Conservation (phyloP, 2,888 invertebrate species). For the Galeopsomyia nigrocyanea region DNA sequence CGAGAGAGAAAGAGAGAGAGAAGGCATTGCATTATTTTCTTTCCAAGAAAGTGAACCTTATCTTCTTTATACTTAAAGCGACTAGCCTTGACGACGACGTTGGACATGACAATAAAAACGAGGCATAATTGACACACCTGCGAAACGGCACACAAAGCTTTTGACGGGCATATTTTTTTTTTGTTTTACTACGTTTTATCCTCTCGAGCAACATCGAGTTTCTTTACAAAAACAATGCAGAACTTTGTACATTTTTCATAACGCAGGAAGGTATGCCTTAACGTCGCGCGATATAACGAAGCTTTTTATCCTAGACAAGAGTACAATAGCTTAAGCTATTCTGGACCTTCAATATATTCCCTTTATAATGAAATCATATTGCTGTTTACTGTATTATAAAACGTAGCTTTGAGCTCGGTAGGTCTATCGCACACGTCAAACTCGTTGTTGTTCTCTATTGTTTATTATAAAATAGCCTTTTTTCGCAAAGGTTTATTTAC, state of each 20-base stretch:
- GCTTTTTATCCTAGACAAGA: slow-evolving; percentile 9
- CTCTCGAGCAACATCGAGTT: not conserved
- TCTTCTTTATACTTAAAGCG: slow-evolving; percentile 13
- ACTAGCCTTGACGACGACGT: slow-evolving; percentile 16
- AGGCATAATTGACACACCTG: slow-evolving; percentile 34
- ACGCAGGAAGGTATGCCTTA: no score
- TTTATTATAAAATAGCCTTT: no score
- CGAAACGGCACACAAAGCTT: slow-evolving; percentile 28
- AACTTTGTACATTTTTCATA: no score
- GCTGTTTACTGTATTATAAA: slow-evolving; percentile 21
- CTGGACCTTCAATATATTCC: slow-evolving; percentile 22
- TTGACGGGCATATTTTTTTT: slow-evolving; percentile 4
- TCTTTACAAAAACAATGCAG: not conserved
- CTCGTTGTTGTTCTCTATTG: slow-evolving; percentile 26
- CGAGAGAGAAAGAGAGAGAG: no score
- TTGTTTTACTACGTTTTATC: not conserved
- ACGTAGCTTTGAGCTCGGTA: slow-evolving; percentile 32
- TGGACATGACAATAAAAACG: slow-evolving; percentile 1
- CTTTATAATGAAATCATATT: slow-evolving; percentile 23
- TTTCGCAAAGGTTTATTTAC: no score
- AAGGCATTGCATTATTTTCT: slow-evolving; percentile 15
- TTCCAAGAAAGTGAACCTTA: slow-evolving; percentile 14
- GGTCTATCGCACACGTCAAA: slow-evolving; percentile 35
- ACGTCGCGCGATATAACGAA: not conserved
- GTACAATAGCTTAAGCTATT: slow-evolving; percentile 1